A percentile compares a stretch with the other conserved stretches of the same genome.
phyloP scores from a whole-genome alignment of 2,113 vertebrate genomes.

The Carassius carassius region DNA sequence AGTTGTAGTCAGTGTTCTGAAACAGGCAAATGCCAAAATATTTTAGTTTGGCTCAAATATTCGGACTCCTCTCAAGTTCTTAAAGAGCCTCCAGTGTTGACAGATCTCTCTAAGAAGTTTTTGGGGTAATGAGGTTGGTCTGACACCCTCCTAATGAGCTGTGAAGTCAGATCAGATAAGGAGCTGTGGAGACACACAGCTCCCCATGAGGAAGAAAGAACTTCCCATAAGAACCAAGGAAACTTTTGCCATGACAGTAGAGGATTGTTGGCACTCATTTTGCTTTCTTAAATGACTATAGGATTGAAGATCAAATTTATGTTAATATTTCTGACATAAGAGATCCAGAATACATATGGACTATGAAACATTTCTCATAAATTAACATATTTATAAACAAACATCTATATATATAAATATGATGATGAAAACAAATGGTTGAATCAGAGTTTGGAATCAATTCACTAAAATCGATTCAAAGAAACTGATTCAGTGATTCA shows the following conservation, averaged over 20 bases:
- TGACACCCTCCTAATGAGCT: slow-evolving; percentile 69
- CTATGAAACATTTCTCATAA: too few relatives aligned
- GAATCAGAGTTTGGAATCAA: background rate
- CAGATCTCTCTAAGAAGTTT: slow-evolving; percentile 48
- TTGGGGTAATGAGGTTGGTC: slow-evolving; percentile 30
- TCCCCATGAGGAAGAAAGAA: slow-evolving; percentile 64
- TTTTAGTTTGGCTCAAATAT: slow-evolving; percentile 55
- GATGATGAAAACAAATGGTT: background rate
- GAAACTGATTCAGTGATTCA: background rate
- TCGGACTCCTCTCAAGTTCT: slow-evolving; percentile 61
- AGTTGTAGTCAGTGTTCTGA: slow-evolving; percentile 48
- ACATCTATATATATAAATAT: too few relatives aligned
- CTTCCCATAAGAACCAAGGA: slow-evolving; percentile 63
- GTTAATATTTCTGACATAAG: background rate
- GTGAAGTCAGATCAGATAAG: slow-evolving; percentile 78
- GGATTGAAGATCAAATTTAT: background rate
- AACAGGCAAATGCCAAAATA: slow-evolving; percentile 47
- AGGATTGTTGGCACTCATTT: background rate
- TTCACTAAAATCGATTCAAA: background rate
- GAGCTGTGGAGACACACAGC: slow-evolving; percentile 54
- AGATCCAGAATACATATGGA: too few relatives aligned
- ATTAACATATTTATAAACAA: too few relatives aligned
- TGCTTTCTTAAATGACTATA: background rate
- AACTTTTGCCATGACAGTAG: slow-evolving; percentile 60
- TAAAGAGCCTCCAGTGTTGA: slow-evolving; percentile 48